Evolutionary conservation across 2,888 invertebrate species (phyloP), one percentile per base, ranked within the genome.

Genomic region (Philereme vetulata): DNA sequence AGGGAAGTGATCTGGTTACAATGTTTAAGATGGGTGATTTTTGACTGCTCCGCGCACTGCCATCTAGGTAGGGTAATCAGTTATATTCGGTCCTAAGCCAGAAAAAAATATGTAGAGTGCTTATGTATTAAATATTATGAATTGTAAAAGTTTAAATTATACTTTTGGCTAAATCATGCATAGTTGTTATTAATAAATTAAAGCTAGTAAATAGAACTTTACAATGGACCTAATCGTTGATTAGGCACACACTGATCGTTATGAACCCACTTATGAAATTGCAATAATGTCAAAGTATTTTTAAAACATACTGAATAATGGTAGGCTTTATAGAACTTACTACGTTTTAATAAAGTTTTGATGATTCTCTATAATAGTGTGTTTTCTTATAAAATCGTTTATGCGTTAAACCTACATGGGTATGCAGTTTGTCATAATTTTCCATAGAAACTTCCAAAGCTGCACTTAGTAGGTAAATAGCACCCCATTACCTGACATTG

Each of bases 321-420:
- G 58, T 69, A 65, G 64, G 56, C 51, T 60, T 48, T 58, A 53
- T 61, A 59, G 64, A 58, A 65, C 64, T 67, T 64, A 60, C 50
- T 66, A 67, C 62, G 53, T 67, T 66, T 70, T 66, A 70, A 67
- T 70, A 70, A 70, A 70, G 60, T 67, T 66, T 65, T 65, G 62
- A 67, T 61, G 64, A 59, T 61, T 62, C 59, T 60, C 48, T 51
- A 60, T 46, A 54, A 34, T 11, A 5, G 43, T 43, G 45, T 47
- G 4, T 51, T 51, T 47, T 40, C 4, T 36, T 36, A 36, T 11
- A 33, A 4, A 0, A 36, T 3, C 21, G 21, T 21, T 21, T 21
- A 21, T 21, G 21, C 21, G 21, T 21, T 1, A 2, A 1, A 21
- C 21, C 21, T 21, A 21, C 21, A 21, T 21, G 21, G 21, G 1